Evolutionary conservation across 2,888 invertebrate genomes (phyloP).

Genomic region (Patella depressa): DNA sequence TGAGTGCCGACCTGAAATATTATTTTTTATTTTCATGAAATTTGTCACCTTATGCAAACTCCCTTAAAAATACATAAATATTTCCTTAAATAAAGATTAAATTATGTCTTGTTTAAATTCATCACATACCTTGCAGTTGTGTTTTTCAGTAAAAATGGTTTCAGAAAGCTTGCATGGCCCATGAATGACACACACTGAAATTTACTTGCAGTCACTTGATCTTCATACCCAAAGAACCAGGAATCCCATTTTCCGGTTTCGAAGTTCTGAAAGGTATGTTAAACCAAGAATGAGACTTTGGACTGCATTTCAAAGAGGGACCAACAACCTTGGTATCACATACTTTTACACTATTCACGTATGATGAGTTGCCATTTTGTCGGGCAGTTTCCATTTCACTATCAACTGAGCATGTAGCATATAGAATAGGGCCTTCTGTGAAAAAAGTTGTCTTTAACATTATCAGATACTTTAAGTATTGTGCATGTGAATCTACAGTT

Average conservation of each 20-base stretch:
- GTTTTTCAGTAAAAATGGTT: constrained; percentile 74
- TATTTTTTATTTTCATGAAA: background rate
- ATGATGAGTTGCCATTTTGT: no score
- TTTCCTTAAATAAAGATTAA: no score
- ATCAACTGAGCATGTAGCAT: no score
- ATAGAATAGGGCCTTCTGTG: no score
- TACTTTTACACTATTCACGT: no score
- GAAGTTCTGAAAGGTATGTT: constrained; percentile 50
- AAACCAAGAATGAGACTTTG: constrained; percentile 4
- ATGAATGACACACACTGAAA: constrained; percentile 87
- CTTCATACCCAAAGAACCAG: constrained; percentile 81
- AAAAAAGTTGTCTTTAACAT: no score
- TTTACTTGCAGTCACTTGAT: constrained; percentile 78
- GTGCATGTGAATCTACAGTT: no score
- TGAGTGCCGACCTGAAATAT: background rate
- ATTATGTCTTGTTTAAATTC: background rate
- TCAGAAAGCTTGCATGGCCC: constrained; percentile 73
- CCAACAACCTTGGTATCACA: no score
- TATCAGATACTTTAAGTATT: no score
- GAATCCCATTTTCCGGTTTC: constrained; percentile 68
- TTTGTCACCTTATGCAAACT: background rate
- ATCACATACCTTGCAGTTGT: constrained; percentile 58
- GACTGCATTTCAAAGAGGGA: background rate
- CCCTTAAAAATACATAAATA: no score
- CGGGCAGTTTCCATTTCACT: no score